Percentiles rank a stretch among this genome's conserved stretches.
These are phyloP conservation scores for Pristionchus fissidentatus DNA, from an alignment of 2,888 invertebrate genomes.

Conservation along the genomic window DNA sequence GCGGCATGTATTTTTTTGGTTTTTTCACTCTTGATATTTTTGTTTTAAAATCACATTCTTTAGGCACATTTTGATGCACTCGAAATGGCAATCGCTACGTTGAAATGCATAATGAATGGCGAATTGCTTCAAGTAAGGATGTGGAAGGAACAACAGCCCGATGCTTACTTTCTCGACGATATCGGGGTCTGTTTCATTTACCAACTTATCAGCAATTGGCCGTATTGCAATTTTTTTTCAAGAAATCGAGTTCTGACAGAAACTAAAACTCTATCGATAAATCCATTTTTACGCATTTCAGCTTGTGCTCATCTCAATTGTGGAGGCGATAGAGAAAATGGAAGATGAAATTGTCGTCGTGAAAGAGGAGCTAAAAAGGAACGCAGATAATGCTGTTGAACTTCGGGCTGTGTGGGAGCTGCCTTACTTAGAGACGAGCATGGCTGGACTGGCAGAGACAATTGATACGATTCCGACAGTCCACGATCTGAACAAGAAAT, in stretches of 20 bases:
- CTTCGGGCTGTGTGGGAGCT: not conserved
- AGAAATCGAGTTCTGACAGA: not conserved
- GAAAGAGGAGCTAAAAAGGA: no score
- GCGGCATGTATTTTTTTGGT: not conserved
- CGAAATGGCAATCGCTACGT: not conserved
- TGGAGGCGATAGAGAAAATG: not conserved
- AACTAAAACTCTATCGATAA: not conserved
- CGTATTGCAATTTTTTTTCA: not conserved
- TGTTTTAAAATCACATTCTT: not conserved
- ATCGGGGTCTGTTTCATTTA: no score
- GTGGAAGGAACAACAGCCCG: not conserved
- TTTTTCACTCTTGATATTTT: no score
- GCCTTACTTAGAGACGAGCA: not conserved
- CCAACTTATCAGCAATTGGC: no score
- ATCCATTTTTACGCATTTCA: not conserved
- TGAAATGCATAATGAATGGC: not conserved
- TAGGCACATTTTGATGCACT: not conserved
- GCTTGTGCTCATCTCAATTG: not conserved
- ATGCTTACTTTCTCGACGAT: not conserved
- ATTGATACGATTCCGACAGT: constrained; percentile 7
- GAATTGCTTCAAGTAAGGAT: constrained; percentile 1
- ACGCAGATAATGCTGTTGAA: not conserved
- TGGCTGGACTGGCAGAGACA: not conserved
- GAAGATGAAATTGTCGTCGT: not conserved
- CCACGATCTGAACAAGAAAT: not conserved